phyloP scores from a whole-genome alignment of 1,140 invertebrate genomes.

The Pseudomyrmex cubaensis region DNA sequence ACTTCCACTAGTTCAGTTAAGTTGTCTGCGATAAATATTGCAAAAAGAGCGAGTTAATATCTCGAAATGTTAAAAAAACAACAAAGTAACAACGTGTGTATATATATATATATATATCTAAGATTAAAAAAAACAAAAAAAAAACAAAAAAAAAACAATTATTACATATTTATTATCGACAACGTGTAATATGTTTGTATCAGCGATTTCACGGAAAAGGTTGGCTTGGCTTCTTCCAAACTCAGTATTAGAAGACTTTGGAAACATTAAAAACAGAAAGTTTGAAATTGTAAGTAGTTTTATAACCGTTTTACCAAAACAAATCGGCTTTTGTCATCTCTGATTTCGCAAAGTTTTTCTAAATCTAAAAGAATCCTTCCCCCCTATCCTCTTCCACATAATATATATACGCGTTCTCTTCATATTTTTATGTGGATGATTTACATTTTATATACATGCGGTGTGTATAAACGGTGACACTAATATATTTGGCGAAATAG shows the following conservation, averaged over 20 bases:
- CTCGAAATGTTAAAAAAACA: background rate
- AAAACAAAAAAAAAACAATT: background rate
- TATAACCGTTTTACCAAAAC: constrained; percentile 53
- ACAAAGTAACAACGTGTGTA: constrained; percentile 4
- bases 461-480: constrained; percentile 54
- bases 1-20: constrained; percentile 33
- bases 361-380: constrained; percentile 48
- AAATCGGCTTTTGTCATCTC: constrained; percentile 62
- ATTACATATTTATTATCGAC: constrained; percentile 34
- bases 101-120: constrained; percentile 5
- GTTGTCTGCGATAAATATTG: constrained; percentile 13
- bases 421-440: constrained; percentile 74
- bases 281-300: constrained; percentile 58
- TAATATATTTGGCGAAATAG: constrained; percentile 70
- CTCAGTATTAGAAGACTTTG: constrained; percentile 80
- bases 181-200: background rate
- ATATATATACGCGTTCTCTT: constrained; percentile 13
- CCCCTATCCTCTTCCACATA: constrained; percentile 34
- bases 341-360: constrained; percentile 62
- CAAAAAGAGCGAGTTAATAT: constrained; percentile 36
- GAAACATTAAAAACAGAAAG: constrained; percentile 51
- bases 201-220: constrained; percentile 54
- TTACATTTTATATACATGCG: constrained; percentile 72
- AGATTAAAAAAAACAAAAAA: too few relatives aligned
- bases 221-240: constrained; percentile 83